These are phyloP conservation scores for Aythya baeri DNA, from an alignment of 2,113 vertebrate species.

Conservation along the genomic window DNA sequence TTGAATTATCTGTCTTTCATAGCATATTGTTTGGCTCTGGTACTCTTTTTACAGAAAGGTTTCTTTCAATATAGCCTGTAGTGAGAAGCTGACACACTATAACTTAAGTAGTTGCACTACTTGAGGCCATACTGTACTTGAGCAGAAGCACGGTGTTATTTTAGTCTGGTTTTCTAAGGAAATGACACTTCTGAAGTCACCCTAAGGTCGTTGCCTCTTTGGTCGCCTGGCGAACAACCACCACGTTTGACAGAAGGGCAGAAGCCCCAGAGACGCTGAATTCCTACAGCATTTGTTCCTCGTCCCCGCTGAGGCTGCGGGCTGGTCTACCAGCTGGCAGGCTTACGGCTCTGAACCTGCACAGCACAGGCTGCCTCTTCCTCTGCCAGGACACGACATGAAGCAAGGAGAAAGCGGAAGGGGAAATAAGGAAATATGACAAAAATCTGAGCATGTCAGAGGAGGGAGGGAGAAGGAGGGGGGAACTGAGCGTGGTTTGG, in stretches of 20 bases:
- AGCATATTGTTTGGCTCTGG: not conserved
- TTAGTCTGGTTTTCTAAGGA: not conserved
- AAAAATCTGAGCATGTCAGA: not conserved
- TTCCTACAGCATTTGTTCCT: not conserved
- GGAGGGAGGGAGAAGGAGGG: not conserved
- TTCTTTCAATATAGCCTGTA: not conserved
- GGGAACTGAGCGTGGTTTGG: not conserved
- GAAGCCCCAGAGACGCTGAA: not conserved
- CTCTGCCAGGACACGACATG: not conserved
- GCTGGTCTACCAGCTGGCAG: not conserved
- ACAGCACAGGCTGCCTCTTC: not conserved
- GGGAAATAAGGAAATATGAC: not conserved
- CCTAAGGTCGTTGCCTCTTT: not conserved
- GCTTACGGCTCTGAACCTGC: not conserved
- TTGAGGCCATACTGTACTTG: not conserved
- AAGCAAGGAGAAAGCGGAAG: not conserved
- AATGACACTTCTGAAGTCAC: not conserved
- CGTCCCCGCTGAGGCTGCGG: not conserved
- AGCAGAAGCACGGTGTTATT: not conserved
- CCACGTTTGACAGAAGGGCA: not conserved
- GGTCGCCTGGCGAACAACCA: not conserved
- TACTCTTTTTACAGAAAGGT: not conserved
- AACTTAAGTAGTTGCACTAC: not conserved
- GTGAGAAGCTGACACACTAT: not conserved
- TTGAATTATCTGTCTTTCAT: not conserved